Conservation (phyloP, 1,140 invertebrate species). For the Anagrus nilaparvatae region DNA sequence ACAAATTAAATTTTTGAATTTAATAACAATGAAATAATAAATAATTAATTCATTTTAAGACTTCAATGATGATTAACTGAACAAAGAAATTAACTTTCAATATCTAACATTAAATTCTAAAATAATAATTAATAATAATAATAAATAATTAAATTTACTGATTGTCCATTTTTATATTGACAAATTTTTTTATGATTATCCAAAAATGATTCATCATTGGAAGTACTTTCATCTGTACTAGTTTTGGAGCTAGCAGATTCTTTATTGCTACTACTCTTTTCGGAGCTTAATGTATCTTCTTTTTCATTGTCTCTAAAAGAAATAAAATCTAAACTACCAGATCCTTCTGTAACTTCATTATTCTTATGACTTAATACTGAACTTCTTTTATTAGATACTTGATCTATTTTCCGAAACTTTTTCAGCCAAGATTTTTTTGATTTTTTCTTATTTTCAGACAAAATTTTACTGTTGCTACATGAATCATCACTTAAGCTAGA, state of each 20-base stretch:
- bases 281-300: conserved; percentile 9
- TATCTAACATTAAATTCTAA: no score
- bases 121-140: no score
- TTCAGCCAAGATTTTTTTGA: not conserved
- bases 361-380: conserved; percentile 9
- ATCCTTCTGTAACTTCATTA: conserved; percentile 9
- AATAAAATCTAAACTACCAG: conserved; percentile 23
- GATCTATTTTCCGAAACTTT: conserved; percentile 3
- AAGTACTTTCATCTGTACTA: conserved; percentile 16
- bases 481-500: not conserved
- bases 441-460: not conserved
- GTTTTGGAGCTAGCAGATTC: conserved; percentile 7
- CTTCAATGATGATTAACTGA: no score
- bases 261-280: conserved; percentile 11
- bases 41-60: no score
- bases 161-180: conserved; percentile 17
- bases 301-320: conserved; percentile 23
- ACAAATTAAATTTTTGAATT: no score
- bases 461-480: not conserved
- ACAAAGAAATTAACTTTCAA: not conserved
- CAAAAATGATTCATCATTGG: conserved; percentile 18
- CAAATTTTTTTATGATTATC: conserved; percentile 19
- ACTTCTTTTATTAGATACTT: conserved; percentile 13
- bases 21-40: no score
- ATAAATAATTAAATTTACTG: conserved; percentile 18